Evolutionary conservation across 23 tunicate genomes (phyloP).

Genomic region (Halocynthia roretzi): DNA sequence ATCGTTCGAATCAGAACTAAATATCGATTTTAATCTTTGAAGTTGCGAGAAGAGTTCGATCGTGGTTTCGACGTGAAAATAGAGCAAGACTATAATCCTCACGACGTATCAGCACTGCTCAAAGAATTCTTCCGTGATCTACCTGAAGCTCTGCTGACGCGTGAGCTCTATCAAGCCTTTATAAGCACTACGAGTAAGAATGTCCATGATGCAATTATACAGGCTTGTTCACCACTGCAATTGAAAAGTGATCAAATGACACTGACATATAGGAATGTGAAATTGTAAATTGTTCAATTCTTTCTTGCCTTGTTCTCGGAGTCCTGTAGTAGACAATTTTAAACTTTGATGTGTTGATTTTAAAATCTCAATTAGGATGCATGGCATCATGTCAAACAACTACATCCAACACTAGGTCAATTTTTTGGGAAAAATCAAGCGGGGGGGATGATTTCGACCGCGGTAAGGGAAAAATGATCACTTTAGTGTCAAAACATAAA

Average conservation of each 20-base stretch:
- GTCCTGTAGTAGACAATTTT: too few species aligned
- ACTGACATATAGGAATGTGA: neutral
- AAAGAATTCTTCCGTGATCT: conserved; percentile 92
- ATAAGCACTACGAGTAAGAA: conserved; percentile 56
- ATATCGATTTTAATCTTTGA: neutral
- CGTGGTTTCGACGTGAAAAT: conserved; percentile 83
- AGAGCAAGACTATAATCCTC: conserved; percentile 80
- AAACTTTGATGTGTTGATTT: too few species aligned
- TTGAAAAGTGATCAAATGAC: neutral
- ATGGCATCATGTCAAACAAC: too few species aligned
- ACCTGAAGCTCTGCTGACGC: conserved; percentile 88
- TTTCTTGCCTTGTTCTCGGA: too few species aligned
- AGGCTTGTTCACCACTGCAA: neutral
- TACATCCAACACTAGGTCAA: too few species aligned
- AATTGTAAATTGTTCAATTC: neutral
- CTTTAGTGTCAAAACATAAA: too few species aligned
- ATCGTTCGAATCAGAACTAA: neutral
- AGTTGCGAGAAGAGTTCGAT: conserved; percentile 93
- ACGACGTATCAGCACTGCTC: conserved; percentile 89
- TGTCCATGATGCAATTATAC: neutral
- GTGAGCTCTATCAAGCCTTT: conserved; percentile 79
- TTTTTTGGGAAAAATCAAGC: too few species aligned
- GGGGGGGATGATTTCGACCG: too few species aligned
- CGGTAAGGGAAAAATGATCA: too few species aligned
- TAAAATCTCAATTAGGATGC: too few species aligned